Evolutionary conservation across 2,113 vertebrate genomes (phyloP).

Genomic region (Oreochromis aureus): DNA sequence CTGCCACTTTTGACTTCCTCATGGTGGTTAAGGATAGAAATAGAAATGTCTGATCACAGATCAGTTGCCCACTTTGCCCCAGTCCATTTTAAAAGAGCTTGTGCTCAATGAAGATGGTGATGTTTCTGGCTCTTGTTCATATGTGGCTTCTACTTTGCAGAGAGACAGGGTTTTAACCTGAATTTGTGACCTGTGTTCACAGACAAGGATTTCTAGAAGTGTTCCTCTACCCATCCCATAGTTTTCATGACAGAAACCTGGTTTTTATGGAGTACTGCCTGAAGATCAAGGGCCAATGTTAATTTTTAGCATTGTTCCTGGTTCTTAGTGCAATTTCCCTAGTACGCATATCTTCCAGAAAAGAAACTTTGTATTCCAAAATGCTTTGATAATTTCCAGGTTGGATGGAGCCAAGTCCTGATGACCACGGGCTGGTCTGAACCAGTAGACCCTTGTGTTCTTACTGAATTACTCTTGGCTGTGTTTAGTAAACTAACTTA

Average conservation of each 20-base stretch:
- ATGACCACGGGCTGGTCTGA: neutral
- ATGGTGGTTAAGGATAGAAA: neutral
- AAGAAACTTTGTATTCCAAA: neutral
- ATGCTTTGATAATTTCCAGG: neutral
- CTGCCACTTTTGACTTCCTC: neutral
- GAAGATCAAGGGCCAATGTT: neutral
- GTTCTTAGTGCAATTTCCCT: neutral
- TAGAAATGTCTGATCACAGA: neutral
- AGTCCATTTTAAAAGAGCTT: neutral
- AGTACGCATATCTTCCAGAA: neutral
- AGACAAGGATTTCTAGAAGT: neutral
- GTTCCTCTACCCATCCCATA: neutral
- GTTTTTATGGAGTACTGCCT: neutral
- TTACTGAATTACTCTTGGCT: neutral
- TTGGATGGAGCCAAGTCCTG: neutral
- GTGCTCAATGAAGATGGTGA: neutral
- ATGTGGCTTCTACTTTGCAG: neutral
- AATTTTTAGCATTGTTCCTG: neutral
- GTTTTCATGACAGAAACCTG: neutral
- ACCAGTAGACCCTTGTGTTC: neutral
- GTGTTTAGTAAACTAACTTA: neutral
- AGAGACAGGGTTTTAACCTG: neutral
- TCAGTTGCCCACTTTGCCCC: neutral
- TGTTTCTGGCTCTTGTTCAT: neutral
- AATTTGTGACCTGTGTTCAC: neutral